phyloP scores from a whole-genome alignment of 2,113 vertebrate species.

The Semicossyphus pulcher region DNA sequence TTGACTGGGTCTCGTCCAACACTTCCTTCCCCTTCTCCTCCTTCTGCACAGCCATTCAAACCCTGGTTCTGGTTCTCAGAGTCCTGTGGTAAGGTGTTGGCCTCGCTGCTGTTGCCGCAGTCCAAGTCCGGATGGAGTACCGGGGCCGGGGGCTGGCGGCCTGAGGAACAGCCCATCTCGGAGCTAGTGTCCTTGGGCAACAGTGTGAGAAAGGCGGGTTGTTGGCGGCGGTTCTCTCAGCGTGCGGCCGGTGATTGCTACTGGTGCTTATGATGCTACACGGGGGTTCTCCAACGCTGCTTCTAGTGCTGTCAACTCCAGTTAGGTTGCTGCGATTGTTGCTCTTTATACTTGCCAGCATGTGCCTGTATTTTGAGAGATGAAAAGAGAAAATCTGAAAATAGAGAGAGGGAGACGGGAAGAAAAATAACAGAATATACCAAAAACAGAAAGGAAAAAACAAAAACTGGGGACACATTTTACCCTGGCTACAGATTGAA shows the following conservation, averaged over 20 bases:
- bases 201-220: neutral
- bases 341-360: conserved; percentile 52
- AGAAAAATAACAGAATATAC: neutral
- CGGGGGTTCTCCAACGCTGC: conserved; percentile 44
- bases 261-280: conserved; percentile 19
- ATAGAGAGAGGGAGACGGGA: conserved; percentile 15
- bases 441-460: neutral
- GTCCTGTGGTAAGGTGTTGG: conserved; percentile 80
- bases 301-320: conserved; percentile 31
- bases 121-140: conserved; percentile 77
- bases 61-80: conserved; percentile 69
- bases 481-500: neutral
- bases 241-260: conserved; percentile 7
- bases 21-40: conserved; percentile 54
- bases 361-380: conserved; percentile 61
- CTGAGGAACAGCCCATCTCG: conserved; percentile 84
- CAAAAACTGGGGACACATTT: conserved; percentile 8
- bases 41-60: conserved; percentile 70
- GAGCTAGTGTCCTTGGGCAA: conserved; percentile 39
- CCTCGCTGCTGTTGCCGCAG: conserved; percentile 65
- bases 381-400: conserved; percentile 29
- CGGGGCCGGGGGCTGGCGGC: conserved; percentile 75
- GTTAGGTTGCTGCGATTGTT: conserved; percentile 47
- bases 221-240: conserved; percentile 19
- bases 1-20: conserved; percentile 61